phyloP scores from a whole-genome alignment of 2,797 vertebrate species.

The Mus caroli region DNA sequence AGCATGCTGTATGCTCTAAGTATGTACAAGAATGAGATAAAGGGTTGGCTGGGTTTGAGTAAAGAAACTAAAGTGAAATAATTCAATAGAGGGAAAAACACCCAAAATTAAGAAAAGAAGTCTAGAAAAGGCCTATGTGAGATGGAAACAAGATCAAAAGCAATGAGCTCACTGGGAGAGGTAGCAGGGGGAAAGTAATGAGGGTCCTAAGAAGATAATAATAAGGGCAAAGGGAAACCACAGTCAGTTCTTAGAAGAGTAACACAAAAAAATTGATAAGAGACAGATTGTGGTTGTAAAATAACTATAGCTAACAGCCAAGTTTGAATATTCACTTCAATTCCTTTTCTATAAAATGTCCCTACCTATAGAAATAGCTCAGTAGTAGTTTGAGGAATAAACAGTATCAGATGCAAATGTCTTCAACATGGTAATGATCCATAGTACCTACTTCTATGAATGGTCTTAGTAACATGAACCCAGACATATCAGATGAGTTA shows the following conservation, averaged over 20 bases:
- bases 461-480: slow-evolving; percentile 33
- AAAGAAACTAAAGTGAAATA: slow-evolving; percentile 11
- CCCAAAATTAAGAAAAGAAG: not conserved
- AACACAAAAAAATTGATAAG: slow-evolving; percentile 65
- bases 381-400: slow-evolving; percentile 40
- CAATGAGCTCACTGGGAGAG: not conserved
- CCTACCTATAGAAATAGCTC: slow-evolving; percentile 11
- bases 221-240: slow-evolving; percentile 48
- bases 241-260: slow-evolving; percentile 22
- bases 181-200: not conserved
- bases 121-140: not conserved
- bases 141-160: slow-evolving; percentile 12
- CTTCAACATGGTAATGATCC: not conserved
- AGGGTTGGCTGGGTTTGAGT: not conserved
- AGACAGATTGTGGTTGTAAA: not conserved
- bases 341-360: slow-evolving; percentile 51
- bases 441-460: not conserved
- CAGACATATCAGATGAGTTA: slow-evolving; percentile 27
- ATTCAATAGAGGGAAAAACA: slow-evolving; percentile 18
- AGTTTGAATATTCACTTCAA: slow-evolving; percentile 29
- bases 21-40: not conserved
- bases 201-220: slow-evolving; percentile 28
- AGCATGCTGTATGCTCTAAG: not conserved
- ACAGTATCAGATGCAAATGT: not conserved
- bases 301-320: not conserved